phyloP scores from a whole-genome alignment of 2,797 vertebrate species.

The Nannoperca obscura region DNA sequence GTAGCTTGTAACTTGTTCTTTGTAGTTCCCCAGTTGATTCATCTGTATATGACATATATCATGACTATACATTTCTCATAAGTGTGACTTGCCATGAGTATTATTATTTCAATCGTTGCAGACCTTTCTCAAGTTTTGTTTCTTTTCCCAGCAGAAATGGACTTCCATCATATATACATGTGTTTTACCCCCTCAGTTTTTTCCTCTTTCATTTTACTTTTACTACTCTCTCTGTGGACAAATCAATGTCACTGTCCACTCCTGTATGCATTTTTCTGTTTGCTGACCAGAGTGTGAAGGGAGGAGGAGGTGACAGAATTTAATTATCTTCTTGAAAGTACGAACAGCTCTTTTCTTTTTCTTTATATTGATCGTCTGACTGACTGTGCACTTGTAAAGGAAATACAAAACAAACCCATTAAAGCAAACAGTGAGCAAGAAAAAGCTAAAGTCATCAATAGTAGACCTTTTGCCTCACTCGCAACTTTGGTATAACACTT shows the following conservation, averaged over 20 bases:
- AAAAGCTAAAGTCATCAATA: conserved; percentile 51
- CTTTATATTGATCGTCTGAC: conserved; percentile 55
- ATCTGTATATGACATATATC: background rate
- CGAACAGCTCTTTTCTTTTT: conserved; percentile 50
- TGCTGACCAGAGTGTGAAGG: conserved; percentile 29
- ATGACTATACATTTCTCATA: background rate
- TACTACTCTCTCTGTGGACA: conserved; percentile 15
- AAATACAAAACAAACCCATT: conserved; percentile 29
- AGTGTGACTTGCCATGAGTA: background rate
- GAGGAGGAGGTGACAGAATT: conserved; percentile 42
- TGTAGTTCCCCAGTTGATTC: too few relatives aligned
- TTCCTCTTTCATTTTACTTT: conserved; percentile 13
- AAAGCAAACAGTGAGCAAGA: conserved; percentile 19
- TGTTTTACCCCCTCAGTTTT: background rate
- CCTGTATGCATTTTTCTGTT: conserved; percentile 6
- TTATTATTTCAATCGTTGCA: background rate
- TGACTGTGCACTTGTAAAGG: conserved; percentile 37
- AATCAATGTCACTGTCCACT: conserved; percentile 49
- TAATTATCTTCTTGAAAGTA: conserved; percentile 57
- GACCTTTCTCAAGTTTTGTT: background rate
- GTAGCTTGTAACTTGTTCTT: background rate
- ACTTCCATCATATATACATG: background rate
- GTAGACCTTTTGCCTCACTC: conserved; percentile 17
- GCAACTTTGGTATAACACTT: conserved; percentile 3
- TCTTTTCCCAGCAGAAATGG: background rate